Base-by-base conservation (phyloP, 2,113 vertebrate species). In the Sprattus sprattus region DNA sequence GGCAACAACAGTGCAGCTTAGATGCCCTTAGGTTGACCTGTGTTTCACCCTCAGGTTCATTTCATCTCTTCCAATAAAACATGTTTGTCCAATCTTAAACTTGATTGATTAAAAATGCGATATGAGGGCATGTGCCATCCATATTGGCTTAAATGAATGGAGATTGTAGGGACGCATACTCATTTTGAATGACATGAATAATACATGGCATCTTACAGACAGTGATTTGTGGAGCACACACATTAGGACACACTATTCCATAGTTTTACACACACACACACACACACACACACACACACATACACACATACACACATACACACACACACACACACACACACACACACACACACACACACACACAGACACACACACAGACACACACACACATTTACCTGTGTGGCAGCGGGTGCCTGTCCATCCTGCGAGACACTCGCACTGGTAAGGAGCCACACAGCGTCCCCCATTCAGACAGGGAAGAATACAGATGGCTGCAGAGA, bases 351-450 rank as follows among this genome's bases (percentile, higher is more conserved):
- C 39, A 39, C 39, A 84, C 64, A 11, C 45, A 84, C n/a, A 81
- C 49, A 78, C 13, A 45, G 50, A 81, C n/a, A 82, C 8, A 54
- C 20, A 54, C 67, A 67, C n/a, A 45, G 44, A 85, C 45, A 83
- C 25, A n/a, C 78, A 81, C 50, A 13, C 3, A 45, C 84, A 84
- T 94, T 96, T 96, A 99, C 98, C 98, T 7, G 81, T 95, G 88
- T 99, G 97, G 91, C 98, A 99, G 82, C 98, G 97, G 0, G 96
- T 96, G 64, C 98, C 98, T 10, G 94, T 97, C 98, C 98, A 99
- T 49, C 98, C 98, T 0, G 83, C 0, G 13, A 96, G 95, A 91
- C 98, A 99, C 82, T 96, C 94, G 85, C 98, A 99, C 87, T 96
- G 95, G 89, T 99, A 99, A 16, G 98, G 98, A 1, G 97, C 97